Conservation (phyloP, 2,888 invertebrate genomes). For the Tupiocoris notatus region DNA sequence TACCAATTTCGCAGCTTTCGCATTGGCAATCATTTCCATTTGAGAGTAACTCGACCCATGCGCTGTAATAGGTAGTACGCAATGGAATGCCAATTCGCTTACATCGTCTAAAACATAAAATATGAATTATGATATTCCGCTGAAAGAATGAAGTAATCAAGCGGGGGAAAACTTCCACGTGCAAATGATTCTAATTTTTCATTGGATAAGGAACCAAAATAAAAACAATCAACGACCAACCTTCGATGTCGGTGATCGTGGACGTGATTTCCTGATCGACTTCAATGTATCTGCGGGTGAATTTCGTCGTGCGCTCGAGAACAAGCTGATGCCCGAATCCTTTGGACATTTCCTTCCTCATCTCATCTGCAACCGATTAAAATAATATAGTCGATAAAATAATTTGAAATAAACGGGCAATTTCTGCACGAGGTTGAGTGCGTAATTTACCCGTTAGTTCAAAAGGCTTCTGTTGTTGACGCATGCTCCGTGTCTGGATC, state of each 20-base stretch:
- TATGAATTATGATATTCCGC: constrained; percentile 30
- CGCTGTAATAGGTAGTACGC: constrained; percentile 70
- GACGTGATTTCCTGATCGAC: constrained; percentile 70
- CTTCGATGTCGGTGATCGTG: constrained; percentile 70
- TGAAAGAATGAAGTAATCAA: neutral
- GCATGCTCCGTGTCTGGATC: constrained; percentile 19
- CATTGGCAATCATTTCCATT: constrained; percentile 64
- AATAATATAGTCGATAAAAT: no score
- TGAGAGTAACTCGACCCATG: constrained; percentile 68
- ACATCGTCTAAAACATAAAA: constrained; percentile 59
- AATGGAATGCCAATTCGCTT: constrained; percentile 67
- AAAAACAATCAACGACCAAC: constrained; percentile 52
- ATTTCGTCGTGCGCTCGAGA: constrained; percentile 61
- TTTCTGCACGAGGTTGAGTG: no score
- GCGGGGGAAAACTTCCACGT: no score
- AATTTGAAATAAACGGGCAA: no score
- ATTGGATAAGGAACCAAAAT: no score
- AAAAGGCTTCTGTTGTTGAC: constrained; percentile 15
- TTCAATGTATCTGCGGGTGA: constrained; percentile 67
- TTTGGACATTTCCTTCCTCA: constrained; percentile 41
- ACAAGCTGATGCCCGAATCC: constrained; percentile 48
- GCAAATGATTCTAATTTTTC: neutral
- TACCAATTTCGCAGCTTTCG: constrained; percentile 58
- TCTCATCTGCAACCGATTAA: constrained; percentile 34
- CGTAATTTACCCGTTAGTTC: constrained; percentile 38